A percentile compares a stretch with the other conserved stretches of the same genome.
phyloP scores from a whole-genome alignment of 2,113 vertebrate species.

The Castor canadensis region DNA sequence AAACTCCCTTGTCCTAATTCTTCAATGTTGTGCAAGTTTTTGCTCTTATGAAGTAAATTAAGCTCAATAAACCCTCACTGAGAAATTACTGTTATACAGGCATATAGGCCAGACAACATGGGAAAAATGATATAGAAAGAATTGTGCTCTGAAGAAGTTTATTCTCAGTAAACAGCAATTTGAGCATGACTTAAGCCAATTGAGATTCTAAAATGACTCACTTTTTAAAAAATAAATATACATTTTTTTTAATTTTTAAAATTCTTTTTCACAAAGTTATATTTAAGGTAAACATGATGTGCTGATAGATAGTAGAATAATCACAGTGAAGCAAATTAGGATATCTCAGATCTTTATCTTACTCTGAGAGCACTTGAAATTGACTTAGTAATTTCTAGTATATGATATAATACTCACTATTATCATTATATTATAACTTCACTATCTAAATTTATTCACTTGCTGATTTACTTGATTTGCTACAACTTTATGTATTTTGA shows the following conservation, averaged over 20 bases:
- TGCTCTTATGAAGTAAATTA: neutral
- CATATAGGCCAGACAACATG: neutral
- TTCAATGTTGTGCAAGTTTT: neutral
- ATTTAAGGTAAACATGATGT: neutral
- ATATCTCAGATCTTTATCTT: neutral
- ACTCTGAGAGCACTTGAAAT: neutral
- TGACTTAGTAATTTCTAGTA: neutral
- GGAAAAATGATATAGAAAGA: neutral
- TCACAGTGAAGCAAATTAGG: neutral
- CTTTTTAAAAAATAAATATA: neutral
- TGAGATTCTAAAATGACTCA: neutral
- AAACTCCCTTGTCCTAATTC: neutral
- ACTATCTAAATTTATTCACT: neutral
- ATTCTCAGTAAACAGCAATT: neutral
- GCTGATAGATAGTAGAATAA: neutral
- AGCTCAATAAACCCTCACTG: neutral
- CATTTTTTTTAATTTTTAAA: neutral
- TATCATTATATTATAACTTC: neutral
- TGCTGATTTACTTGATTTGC: no score
- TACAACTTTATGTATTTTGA: neutral
- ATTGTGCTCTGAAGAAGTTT: neutral
- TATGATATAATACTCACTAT: neutral
- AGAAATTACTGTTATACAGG: neutral
- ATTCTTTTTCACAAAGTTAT: neutral
- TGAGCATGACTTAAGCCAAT: neutral